Conservation (phyloP, 2,797 vertebrate species). For the Diplodus puntazzo region DNA sequence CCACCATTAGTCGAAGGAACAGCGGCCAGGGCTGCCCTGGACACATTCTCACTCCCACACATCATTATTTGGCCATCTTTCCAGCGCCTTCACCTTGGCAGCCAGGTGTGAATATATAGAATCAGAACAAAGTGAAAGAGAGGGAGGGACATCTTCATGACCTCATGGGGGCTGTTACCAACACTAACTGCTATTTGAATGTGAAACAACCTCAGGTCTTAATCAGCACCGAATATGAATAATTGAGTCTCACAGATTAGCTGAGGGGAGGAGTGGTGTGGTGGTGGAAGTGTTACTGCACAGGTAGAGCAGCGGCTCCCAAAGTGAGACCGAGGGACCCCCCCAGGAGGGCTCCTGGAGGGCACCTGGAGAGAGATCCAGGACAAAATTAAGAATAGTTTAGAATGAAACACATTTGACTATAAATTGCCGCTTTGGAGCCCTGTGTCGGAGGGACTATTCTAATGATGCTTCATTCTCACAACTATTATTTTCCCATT, state of each 20-base stretch:
- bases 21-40: constrained; percentile 56
- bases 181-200: constrained; percentile 65
- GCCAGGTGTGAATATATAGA: constrained; percentile 63
- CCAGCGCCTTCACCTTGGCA: constrained; percentile 62
- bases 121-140: neutral
- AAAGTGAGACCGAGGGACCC: constrained; percentile 21
- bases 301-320: constrained; percentile 37
- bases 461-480: constrained; percentile 23
- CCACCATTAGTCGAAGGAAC: constrained; percentile 68
- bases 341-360: constrained; percentile 21
- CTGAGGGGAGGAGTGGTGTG: neutral
- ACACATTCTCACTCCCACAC: constrained; percentile 68
- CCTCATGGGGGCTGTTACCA: constrained; percentile 58
- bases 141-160: constrained; percentile 3
- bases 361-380: constrained; percentile 31
- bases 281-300: constrained; percentile 4
- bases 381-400: constrained; percentile 22
- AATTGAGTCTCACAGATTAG: constrained; percentile 46
- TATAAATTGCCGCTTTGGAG: constrained; percentile 17
- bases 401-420: neutral
- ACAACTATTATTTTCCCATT: constrained; percentile 2
- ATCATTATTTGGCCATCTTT: constrained; percentile 65
- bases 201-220: constrained; percentile 55
- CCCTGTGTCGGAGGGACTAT: neutral
- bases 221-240: constrained; percentile 61